Base-by-base conservation (phyloP, 2,888 invertebrate species). In the Hypercompe scribonia region DNA sequence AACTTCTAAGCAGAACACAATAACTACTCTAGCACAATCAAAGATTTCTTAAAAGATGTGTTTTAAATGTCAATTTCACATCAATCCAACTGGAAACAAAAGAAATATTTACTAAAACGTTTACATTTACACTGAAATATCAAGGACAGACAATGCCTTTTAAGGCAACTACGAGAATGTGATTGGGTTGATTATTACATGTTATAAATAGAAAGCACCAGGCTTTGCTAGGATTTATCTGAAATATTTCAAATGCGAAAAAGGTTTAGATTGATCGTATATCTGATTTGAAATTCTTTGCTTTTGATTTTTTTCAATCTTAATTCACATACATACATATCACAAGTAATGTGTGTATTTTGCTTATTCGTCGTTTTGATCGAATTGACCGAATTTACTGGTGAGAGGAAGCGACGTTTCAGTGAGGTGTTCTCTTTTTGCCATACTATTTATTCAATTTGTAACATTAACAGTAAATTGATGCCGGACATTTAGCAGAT, bases 61-160 rank as follows among this genome's bases (percentile, higher is more conserved):
- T 42, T 15, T 39, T 21, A 18, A 50, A 21, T 21, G 50, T 21
- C 7, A 50, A 24, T 4, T 13, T 10, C 15, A 58, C 13, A 28
- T 28, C 1, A 15, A 58, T 58, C 54, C 28, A 28, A 28, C 13
- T 28, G 28, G 5, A n/a, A 54, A 54, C 46, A 21, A 50, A 31
- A 42, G 46, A 67, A 50, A 58, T 4, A 24, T 34, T 33, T 34
- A 64, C 33, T 64, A 64, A 34, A 64, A 68, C 34, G 7, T n/a
- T 33, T 34, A 46, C 7, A 67, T 33, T 46, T 3, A 46, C 2
- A 42, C 21, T 54, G 24, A 46, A 34, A 46, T 46, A 68, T 15
- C 68, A 68, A 71, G 65, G 54, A n/a, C 65, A 65, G 34, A 46
- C 64, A 65, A n/a, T 54, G 36, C 70, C 64, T 65, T 65, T 21